A percentile compares a stretch with the other conserved stretches of the same genome.
Evolutionary conservation across 2,797 vertebrate genomes (phyloP).

Genomic region (Choloepus didactylus): DNA sequence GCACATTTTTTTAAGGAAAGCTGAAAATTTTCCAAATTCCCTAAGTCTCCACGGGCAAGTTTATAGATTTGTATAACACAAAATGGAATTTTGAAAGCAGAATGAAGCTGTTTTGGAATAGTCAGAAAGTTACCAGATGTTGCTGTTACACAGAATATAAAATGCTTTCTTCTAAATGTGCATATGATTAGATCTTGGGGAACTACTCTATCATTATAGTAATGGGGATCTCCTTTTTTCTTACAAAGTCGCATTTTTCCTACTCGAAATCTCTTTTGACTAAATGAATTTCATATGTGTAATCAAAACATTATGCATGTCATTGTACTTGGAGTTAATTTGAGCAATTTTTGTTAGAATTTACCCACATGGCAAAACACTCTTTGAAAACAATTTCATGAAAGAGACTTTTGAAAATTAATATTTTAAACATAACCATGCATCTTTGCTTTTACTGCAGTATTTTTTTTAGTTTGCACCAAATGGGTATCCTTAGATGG

Average conservation of each 20-base stretch:
- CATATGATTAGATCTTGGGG: slow-evolving; percentile 74
- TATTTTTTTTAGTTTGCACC: slow-evolving; percentile 22
- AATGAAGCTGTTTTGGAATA: slow-evolving; percentile 24
- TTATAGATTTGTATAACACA: slow-evolving; percentile 44
- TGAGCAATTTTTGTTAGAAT: slow-evolving; percentile 81
- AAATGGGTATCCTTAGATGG: slow-evolving; percentile 7
- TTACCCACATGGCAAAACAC: slow-evolving; percentile 70
- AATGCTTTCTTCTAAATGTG: slow-evolving; percentile 75
- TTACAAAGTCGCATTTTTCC: slow-evolving; percentile 76
- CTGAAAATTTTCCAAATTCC: slow-evolving; percentile 53
- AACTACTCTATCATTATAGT: slow-evolving; percentile 77
- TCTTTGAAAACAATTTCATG: slow-evolving; percentile 76
- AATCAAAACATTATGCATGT: slow-evolving; percentile 80
- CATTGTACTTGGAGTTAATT: slow-evolving; percentile 80
- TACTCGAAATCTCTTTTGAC: slow-evolving; percentile 75
- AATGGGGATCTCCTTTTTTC: slow-evolving; percentile 60
- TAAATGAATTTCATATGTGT: slow-evolving; percentile 83
- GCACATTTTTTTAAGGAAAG: slow-evolving; percentile 63
- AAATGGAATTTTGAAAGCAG: slow-evolving; percentile 57
- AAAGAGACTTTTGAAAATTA: slow-evolving; percentile 75
- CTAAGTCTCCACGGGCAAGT: slow-evolving; percentile 61
- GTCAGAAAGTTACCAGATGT: slow-evolving; percentile 76
- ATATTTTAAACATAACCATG: slow-evolving; percentile 74
- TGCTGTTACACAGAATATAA: slow-evolving; percentile 48
- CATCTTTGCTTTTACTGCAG: slow-evolving; percentile 17